Conservation (phyloP, 2,797 vertebrate species). For the Chelon labrosus region DNA sequence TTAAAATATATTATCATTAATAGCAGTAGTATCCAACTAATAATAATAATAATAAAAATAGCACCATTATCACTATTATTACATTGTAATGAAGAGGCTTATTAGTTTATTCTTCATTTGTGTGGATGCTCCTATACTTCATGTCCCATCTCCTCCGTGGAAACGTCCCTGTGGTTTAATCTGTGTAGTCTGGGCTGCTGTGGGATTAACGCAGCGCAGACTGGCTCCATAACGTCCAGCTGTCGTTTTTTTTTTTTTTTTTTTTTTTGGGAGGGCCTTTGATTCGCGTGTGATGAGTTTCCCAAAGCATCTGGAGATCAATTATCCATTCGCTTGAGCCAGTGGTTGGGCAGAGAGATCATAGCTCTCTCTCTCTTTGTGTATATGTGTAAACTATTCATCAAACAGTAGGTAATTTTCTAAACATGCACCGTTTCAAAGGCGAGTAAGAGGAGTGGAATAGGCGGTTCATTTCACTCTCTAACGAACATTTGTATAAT, state of each 20-base stretch:
- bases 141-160: conserved; percentile 17
- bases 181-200: conserved; percentile 43
- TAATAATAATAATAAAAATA: no score
- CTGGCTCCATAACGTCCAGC: conserved; percentile 65
- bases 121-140: neutral
- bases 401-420: conserved; percentile 52
- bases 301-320: conserved; percentile 79
- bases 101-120: neutral
- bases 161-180: conserved; percentile 46
- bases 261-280: conserved; percentile 64
- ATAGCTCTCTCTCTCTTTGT: conserved; percentile 34
- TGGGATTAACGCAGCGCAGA: conserved; percentile 63
- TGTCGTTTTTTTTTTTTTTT: conserved; percentile 65
- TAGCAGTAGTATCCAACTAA: no score
- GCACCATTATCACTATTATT: no score
- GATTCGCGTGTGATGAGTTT: conserved; percentile 77
- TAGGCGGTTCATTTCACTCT: conserved; percentile 26
- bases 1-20: no score
- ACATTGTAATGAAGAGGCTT: neutral
- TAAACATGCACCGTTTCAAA: conserved; percentile 52
- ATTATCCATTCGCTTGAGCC: conserved; percentile 69
- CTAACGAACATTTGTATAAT: neutral
- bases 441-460: conserved; percentile 22
- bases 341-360: conserved; percentile 51
- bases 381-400: conserved; percentile 32